Base-by-base conservation (phyloP, 2,113 vertebrate species). In the Ictalurus punctatus region DNA sequence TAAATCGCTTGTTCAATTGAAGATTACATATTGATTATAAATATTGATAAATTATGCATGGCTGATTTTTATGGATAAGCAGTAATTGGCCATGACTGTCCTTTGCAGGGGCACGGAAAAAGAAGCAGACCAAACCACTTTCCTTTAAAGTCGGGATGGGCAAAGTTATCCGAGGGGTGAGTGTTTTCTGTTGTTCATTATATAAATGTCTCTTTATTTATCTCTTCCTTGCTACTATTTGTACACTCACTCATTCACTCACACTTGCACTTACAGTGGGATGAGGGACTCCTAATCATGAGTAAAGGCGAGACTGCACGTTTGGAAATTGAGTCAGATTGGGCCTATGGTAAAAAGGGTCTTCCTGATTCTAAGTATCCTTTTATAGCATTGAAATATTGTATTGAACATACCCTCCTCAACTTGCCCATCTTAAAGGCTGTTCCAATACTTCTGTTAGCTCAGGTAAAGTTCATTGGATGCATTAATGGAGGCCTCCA, bases 291-390 rank as follows among this genome's bases (percentile, higher is more conserved):
- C 23, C 87, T 99, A 74, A 99, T 97, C 0, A 99, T 99, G 98
- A 99, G 97, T 91, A 99, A 98, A 95, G 98, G 98, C 14, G 98
- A 99, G 92, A 99, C 97, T 0, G 97, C 98, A 8, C 95, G 95
- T n/a, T 85, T 99, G 92, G 98, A 98, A 92, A 99, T 99, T 0
- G 97, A 99, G 90, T 93, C 98, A 0, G 98, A 99, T 92, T 99
- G 98, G 98, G 98, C 96, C 0, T 99, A 99, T 0, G 98, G 98
- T 48, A 98, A 94, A 94, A 99, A 99, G 90, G 98, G 98, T 6
- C 93, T 97, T 87, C 98, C 98, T 0, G 98, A 99, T 0, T 96
- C 97, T 25, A 99, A 99, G 98, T 99, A 99, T 99, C 98, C 97
- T 99, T 97, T 92, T 17, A 65, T 3, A 25, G 27, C 27, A 80